Evolutionary conservation across 2,888 invertebrate species (phyloP), one percentile per base, ranked within the genome.

Genomic region (Minunthozetes semirufus): DNA sequence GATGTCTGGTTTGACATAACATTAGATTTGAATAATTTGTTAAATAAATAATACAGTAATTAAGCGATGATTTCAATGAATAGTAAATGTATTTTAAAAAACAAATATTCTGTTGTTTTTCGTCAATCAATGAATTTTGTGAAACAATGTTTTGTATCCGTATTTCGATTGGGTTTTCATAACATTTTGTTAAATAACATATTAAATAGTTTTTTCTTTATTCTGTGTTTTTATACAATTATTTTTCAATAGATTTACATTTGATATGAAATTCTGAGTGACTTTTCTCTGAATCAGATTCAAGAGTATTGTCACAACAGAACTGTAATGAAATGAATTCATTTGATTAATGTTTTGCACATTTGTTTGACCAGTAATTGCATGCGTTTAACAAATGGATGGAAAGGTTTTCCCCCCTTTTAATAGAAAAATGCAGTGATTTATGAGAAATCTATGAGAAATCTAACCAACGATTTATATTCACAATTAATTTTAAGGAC

Each of bases 331-430:
- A 42, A 42, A 42, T 42, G 42, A 42, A 42, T 42, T 8, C n/a
- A 53, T n/a, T 53, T 53, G 25, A 19, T 25, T 27, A 61, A 29
- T 61, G 6, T 61, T 27, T 61, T 27, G 27, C 25, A 61, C 61
- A 29, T 19, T 42, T 42, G 42, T 61, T 61, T 61, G 8, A 61
- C 61, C 9, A 61, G 3, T 19, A 27, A 29, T 61, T 61, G 61
- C 61, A 61, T 61, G 61, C 61, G 17, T 61, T 61, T 17, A 27
- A 42, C 27, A 27, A 61, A 61, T 61, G 61, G 61, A 61, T 61
- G 61, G 61, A 61, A 61, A 61, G 61, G 61, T 61, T 61, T 61
- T 42, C 11, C 42, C 42, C 8, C 11, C 42, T 13, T 1, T 42
- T 42, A 42, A 25, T 61, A 19, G 61, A 27, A 61, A 61, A 61